phyloP scores from a whole-genome alignment of 2,113 vertebrate genomes.

The Toxotes chatareus region DNA sequence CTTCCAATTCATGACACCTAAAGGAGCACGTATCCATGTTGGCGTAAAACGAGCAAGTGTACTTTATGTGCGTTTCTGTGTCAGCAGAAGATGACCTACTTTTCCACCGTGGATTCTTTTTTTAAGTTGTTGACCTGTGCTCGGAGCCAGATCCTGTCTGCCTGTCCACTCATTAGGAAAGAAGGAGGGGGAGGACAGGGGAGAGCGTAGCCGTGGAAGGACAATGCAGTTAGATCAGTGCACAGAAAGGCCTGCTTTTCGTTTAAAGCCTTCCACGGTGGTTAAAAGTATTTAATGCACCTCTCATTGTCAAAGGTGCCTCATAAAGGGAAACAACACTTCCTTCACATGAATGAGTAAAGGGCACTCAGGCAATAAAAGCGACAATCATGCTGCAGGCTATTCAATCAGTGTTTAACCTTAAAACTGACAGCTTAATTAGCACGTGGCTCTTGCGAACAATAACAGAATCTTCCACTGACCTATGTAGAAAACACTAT shows the following conservation, averaged over 20 bases:
- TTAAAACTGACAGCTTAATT: slow-evolving; percentile 51
- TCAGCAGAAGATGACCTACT: slow-evolving; percentile 70
- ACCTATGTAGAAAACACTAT: slow-evolving; percentile 11
- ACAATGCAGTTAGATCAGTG: slow-evolving; percentile 43
- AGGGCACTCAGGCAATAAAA: slow-evolving; percentile 51
- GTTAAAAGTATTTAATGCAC: slow-evolving; percentile 4
- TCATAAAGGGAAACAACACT: slow-evolving; percentile 14
- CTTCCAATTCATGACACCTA: background rate
- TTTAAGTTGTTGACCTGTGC: slow-evolving; percentile 67
- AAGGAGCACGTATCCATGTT: background rate
- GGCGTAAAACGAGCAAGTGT: background rate
- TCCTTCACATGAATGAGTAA: slow-evolving; percentile 22
- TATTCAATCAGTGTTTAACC: slow-evolving; percentile 46
- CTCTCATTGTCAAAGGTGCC: slow-evolving; percentile 21
- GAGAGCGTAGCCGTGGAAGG: slow-evolving; percentile 34
- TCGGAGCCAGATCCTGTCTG: slow-evolving; percentile 64
- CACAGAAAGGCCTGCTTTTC: slow-evolving; percentile 25
- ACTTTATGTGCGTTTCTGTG: slow-evolving; percentile 14
- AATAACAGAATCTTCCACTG: slow-evolving; percentile 33
- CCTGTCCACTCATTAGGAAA: slow-evolving; percentile 57
- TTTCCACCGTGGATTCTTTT: slow-evolving; percentile 62
- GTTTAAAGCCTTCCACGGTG: background rate
- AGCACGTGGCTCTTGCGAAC: slow-evolving; percentile 19
- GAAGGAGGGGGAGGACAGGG: background rate
- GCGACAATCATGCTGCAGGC: background rate